A percentile compares a stretch with the other conserved stretches of the same genome.
phyloP scores from a whole-genome alignment of 2,888 invertebrate species.

The Congeria kusceri region DNA sequence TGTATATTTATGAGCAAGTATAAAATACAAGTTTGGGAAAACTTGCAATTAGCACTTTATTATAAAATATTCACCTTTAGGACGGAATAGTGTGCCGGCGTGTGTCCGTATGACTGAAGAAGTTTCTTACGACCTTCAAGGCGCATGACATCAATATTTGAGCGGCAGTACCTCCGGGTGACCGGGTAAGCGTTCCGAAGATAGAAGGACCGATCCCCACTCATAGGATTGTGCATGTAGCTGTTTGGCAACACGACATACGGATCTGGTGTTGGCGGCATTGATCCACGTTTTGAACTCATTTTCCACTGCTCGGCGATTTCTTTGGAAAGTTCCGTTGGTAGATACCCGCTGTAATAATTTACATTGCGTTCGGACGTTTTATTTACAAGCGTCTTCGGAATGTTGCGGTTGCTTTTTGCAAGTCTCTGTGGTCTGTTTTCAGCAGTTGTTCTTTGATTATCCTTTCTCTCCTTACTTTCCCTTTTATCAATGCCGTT shows the following conservation, averaged over 20 bases:
- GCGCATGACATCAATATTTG: conserved; percentile 53
- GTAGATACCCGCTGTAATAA: conserved; percentile 57
- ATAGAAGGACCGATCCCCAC: conserved; percentile 48
- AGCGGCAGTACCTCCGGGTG: conserved; percentile 33
- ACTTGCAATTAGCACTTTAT: too few relatives aligned
- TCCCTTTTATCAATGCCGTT: neutral
- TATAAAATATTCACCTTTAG: conserved; percentile 20
- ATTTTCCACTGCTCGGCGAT: conserved; percentile 36
- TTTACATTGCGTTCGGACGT: conserved; percentile 37
- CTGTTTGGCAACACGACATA: neutral
- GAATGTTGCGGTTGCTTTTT: neutral
- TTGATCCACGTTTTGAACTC: neutral
- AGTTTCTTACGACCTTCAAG: conserved; percentile 51
- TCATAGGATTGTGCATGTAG: conserved; percentile 48
- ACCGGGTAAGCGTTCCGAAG: conserved; percentile 47
- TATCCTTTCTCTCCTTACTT: neutral
- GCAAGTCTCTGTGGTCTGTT: neutral
- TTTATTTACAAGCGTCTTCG: neutral
- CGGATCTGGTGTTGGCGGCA: neutral
- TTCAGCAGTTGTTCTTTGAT: too few relatives aligned
- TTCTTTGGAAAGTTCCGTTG: conserved; percentile 48
- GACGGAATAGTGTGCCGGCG: conserved; percentile 50
- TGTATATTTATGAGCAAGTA: too few relatives aligned
- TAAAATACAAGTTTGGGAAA: too few relatives aligned
- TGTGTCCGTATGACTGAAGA: conserved; percentile 46